phyloP scores from a whole-genome alignment of 1,140 invertebrate genomes.

The Drosophila parabipectinata region DNA sequence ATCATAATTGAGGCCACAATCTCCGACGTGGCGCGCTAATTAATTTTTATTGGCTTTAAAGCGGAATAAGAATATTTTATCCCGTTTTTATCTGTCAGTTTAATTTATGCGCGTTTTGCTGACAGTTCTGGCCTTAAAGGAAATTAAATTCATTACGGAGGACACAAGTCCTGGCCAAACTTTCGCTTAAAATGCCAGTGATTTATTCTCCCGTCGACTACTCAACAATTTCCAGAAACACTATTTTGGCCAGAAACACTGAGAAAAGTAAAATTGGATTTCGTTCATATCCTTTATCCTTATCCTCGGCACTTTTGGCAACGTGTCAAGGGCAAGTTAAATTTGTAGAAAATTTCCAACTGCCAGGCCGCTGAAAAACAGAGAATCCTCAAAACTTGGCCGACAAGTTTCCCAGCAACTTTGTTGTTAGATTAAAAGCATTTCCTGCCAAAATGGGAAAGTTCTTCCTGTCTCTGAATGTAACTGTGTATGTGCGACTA shows the following conservation, averaged over 20 bases:
- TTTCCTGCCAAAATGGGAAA: conserved; percentile 58
- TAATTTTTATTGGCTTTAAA: conserved; percentile 74
- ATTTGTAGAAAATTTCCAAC: conserved; percentile 47
- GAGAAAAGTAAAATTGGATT: conserved; percentile 54
- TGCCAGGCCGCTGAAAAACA: conserved; percentile 16
- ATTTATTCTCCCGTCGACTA: conserved; percentile 26
- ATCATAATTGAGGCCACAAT: conserved; percentile 66
- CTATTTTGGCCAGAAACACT: conserved; percentile 12
- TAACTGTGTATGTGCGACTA: conserved; percentile 8
- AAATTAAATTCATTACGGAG: conserved; percentile 22
- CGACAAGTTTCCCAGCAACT: conserved; percentile 55
- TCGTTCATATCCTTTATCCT: conserved; percentile 23
- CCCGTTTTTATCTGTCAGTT: conserved; percentile 25
- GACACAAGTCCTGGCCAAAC: conserved; percentile 11
- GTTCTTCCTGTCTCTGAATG: conserved; percentile 19
- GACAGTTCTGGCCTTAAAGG: conserved; percentile 19
- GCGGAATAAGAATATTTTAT: conserved; percentile 35
- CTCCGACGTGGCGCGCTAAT: conserved; percentile 55
- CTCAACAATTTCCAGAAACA: conserved; percentile 19
- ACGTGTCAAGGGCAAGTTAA: conserved; percentile 72
- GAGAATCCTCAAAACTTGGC: conserved; percentile 38
- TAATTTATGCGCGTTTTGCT: conserved; percentile 45
- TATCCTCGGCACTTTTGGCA: conserved; percentile 19
- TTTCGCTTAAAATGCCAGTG: conserved; percentile 18
- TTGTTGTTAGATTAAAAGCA: conserved; percentile 77